Conservation (phyloP, 2,888 invertebrate genomes). For the Alviniconcha strummeri region DNA sequence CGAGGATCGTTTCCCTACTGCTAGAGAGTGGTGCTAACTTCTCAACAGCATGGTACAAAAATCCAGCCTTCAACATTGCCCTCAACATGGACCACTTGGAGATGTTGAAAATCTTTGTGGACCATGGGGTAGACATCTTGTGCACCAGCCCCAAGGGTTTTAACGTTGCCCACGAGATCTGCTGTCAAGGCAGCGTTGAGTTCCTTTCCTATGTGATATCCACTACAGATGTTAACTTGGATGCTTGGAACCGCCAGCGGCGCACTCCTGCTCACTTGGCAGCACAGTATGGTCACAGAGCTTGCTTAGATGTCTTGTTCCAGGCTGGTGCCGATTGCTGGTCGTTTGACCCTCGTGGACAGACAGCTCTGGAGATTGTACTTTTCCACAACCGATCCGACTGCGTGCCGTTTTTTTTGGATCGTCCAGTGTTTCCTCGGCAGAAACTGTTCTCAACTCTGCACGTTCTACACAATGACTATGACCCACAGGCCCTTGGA, state of each 20-base stretch:
- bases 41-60: constrained; percentile 15
- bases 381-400: constrained; percentile 14
- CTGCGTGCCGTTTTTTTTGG: constrained; percentile 11
- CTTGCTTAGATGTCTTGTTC: constrained; percentile 23
- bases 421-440: background rate
- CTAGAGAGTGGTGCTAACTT: constrained; percentile 24
- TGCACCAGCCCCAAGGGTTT: constrained; percentile 20
- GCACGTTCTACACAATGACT: constrained; percentile 3
- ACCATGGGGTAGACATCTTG: constrained; percentile 13
- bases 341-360: constrained; percentile 16
- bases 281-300: constrained; percentile 25
- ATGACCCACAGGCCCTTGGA: background rate
- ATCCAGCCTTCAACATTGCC: constrained; percentile 29
- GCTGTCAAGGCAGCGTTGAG: constrained; percentile 4
- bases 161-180: constrained; percentile 19
- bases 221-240: background rate
- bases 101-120: constrained; percentile 11
- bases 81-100: constrained; percentile 27
- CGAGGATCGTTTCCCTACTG: constrained; percentile 22
- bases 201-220: constrained; percentile 10
- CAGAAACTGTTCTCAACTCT: constrained; percentile 11
- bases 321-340: constrained; percentile 15
- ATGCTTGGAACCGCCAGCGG: constrained; percentile 19
- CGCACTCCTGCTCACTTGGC: constrained; percentile 21
- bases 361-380: background rate